Conservation (phyloP, 2,113 vertebrate genomes). For the Irena cyanogastra region DNA sequence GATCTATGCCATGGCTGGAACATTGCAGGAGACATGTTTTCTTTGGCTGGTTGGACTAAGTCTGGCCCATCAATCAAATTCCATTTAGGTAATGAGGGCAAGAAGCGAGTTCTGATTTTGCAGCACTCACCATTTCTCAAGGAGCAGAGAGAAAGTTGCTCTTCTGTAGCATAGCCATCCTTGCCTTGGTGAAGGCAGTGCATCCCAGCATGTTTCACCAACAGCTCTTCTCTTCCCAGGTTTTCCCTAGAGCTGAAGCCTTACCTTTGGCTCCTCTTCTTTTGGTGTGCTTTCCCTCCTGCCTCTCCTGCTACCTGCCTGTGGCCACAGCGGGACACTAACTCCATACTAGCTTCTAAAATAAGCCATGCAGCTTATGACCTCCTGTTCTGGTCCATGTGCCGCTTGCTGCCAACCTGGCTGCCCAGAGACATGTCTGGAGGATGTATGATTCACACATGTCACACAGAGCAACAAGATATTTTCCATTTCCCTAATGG, state of each 20-base stretch:
- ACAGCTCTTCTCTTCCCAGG: not conserved
- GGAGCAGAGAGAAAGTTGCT: not conserved
- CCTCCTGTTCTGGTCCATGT: not conserved
- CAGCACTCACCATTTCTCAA: not conserved
- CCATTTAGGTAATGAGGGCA: not conserved
- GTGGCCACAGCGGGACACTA: not conserved
- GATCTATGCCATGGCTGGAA: not conserved
- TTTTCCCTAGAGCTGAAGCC: not conserved
- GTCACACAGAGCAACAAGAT: not conserved
- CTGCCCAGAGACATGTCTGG: not conserved
- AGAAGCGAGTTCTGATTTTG: not conserved
- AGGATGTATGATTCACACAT: not conserved
- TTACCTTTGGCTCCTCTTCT: not conserved
- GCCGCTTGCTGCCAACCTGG: not conserved
- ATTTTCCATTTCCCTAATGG: not conserved
- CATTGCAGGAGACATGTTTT: not conserved
- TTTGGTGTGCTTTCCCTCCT: not conserved
- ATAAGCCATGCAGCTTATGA: not conserved
- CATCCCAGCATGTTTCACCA: not conserved
- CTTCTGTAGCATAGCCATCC: not conserved
- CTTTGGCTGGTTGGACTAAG: not conserved
- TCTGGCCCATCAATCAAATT: not conserved
- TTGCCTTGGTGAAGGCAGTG: not conserved
- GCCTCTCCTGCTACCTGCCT: not conserved
- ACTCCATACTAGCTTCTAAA: not conserved